Conservation (phyloP, 2,888 invertebrate species). For the Chrysomela aeneicollis region DNA sequence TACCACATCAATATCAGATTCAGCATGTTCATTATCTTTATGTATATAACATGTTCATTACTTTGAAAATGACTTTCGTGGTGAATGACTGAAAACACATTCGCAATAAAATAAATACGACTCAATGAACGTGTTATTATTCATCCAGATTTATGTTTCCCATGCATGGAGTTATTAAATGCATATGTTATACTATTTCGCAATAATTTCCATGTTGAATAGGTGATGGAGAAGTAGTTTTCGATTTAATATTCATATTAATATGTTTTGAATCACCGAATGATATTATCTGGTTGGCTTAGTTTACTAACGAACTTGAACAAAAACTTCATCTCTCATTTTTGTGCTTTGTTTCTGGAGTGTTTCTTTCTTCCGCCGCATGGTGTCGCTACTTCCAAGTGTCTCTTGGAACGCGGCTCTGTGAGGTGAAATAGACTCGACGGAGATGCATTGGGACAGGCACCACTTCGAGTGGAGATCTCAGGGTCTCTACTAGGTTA, state of each 20-base stretch:
- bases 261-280: background rate
- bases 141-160: background rate
- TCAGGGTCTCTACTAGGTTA: too few species aligned
- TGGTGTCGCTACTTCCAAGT: too few species aligned
- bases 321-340: too few species aligned
- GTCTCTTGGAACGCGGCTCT: too few species aligned
- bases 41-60: constrained; percentile 15
- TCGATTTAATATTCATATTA: background rate
- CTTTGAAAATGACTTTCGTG: constrained; percentile 15
- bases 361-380: too few species aligned
- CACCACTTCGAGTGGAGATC: too few species aligned
- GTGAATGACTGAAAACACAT: background rate
- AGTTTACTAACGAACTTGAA: too few species aligned
- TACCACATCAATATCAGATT: constrained; percentile 6
- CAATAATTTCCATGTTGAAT: background rate
- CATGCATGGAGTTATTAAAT: background rate
- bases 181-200: background rate
- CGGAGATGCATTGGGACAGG: too few species aligned
- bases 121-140: background rate
- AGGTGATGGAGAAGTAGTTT: background rate
- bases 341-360: too few species aligned
- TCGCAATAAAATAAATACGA: background rate
- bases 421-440: too few species aligned
- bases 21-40: constrained; percentile 11
- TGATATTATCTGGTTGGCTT: too few species aligned